Base-by-base conservation (phyloP, 1,140 invertebrate genomes). In the Caenorhabditis latens region DNA sequence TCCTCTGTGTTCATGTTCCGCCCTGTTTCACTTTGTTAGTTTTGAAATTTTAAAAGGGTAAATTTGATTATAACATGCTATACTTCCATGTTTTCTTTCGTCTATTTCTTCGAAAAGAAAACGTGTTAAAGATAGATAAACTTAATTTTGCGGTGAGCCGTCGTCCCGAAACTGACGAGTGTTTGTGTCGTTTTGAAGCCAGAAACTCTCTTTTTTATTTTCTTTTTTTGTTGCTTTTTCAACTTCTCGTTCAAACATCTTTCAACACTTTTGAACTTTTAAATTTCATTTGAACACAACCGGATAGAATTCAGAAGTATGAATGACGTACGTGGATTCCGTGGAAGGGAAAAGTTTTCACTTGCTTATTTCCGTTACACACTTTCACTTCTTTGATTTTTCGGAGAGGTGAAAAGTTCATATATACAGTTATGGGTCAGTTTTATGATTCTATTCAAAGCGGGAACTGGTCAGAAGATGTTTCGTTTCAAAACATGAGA, bases 131-230 rank as follows among this genome's bases (percentile, higher is more conserved):
- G 46, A 79, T 79, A 46, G 71, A 79, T 79, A 79, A 79, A 79
- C 71, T 79, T 79, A 79, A 79, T 79, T 79, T 50, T 11, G 46
- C 43, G 6, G 42, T n/a, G 58, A 61, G 24, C 42, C 43, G 65
- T 19, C 65, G 65, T 16, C 65, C 32, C 63, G 32, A 32, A 71
- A 46, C 5, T 32, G 42, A 19, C 40, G 65, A 71, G 43, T 79
- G 71, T 71, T 43, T 71, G 65, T 71, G 65, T 71, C 65, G 65
- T 24, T 75, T 75, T 75, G 42, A 46, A 46, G 14, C 14, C 43
- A 79, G 46, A 48, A 79, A 46, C n/a, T 79, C 71, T 21, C 2
- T 24, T 50, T 16, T 24, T 50, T 14, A 8, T 46, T 40, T 8
- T n/a, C 1, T 21, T 46, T 50, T 50, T 50, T 79, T 79, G 50